Evolutionary conservation across 2,113 vertebrate species (phyloP).

Genomic region (Channa argus): DNA sequence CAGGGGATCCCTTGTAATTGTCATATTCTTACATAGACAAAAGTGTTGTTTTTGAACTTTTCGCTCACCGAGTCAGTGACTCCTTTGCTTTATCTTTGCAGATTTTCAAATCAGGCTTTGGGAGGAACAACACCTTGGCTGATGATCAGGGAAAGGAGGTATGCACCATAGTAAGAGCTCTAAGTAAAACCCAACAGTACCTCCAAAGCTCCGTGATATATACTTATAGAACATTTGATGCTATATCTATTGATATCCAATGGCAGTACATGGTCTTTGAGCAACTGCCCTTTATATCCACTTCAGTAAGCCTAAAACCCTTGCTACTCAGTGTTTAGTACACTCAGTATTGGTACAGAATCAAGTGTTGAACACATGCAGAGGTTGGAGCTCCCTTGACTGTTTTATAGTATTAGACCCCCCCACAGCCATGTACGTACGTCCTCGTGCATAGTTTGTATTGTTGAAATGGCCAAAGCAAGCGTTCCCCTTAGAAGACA

Average conservation of each 20-base stretch:
- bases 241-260: conserved; percentile 13
- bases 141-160: conserved; percentile 80
- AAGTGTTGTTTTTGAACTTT: conserved; percentile 53
- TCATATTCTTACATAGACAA: conserved; percentile 4
- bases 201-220: conserved; percentile 10
- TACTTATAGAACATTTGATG: conserved; percentile 4
- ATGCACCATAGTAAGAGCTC: conserved; percentile 24
- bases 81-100: conserved; percentile 49
- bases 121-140: conserved; percentile 73
- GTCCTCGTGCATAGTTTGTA: conserved; percentile 41
- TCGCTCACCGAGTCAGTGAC: conserved; percentile 2
- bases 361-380: conserved; percentile 33
- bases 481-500: conserved; percentile 59
- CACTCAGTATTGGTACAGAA: conserved; percentile 8
- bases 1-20: conserved; percentile 4
- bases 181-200: neutral
- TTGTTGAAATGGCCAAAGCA: conserved; percentile 57
- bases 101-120: conserved; percentile 78
- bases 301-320: conserved; percentile 23
- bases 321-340: conserved; percentile 3
- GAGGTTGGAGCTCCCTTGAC: conserved; percentile 38
- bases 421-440: conserved; percentile 37
- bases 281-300: conserved; percentile 19
- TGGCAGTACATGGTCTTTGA: conserved; percentile 20
- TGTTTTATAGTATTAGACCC: conserved; percentile 41